Evolutionary conservation across 1,140 invertebrate genomes (phyloP).

Genomic region (Drosophila hydei): DNA sequence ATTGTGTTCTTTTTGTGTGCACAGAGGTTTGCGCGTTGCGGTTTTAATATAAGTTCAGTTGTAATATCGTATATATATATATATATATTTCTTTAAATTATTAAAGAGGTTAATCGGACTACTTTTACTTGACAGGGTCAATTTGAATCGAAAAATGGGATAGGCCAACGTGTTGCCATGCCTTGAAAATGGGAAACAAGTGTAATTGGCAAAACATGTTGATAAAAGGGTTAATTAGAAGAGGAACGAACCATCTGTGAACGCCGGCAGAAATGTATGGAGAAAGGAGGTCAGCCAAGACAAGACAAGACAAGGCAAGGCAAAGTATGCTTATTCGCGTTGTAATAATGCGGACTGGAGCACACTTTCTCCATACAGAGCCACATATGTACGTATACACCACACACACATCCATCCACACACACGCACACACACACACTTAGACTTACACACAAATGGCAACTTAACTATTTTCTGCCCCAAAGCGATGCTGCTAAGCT

Average conservation of each 20-base stretch:
- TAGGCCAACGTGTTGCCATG: too few relatives aligned
- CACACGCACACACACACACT: neutral
- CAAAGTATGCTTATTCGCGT: slow-evolving; percentile 61
- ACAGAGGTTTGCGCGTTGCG: neutral
- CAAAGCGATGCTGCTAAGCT: slow-evolving; percentile 56
- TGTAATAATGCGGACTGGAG: slow-evolving; percentile 52
- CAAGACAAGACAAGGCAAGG: slow-evolving; percentile 7
- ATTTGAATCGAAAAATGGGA: neutral
- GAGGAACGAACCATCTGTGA: slow-evolving; percentile 37
- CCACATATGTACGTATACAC: neutral
- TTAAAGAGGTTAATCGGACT: neutral
- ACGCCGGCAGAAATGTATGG: slow-evolving; percentile 7
- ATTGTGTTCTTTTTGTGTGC: neutral
- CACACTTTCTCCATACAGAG: neutral
- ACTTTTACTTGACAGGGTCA: neutral
- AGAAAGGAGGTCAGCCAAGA: slow-evolving; percentile 37
- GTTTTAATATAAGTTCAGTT: neutral
- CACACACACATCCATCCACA: slow-evolving; percentile 10
- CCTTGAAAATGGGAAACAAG: neutral
- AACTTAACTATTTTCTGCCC: slow-evolving; percentile 62
- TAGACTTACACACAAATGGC: slow-evolving; percentile 31
- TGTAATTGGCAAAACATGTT: slow-evolving; percentile 40
- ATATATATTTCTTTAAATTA: neutral
- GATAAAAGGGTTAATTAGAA: slow-evolving; percentile 73
- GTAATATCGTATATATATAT: neutral